Percentiles rank a stretch among this genome's conserved stretches.
phyloP scores from a whole-genome alignment of 2,797 vertebrate species.

The Passerculus sandwichensis region DNA sequence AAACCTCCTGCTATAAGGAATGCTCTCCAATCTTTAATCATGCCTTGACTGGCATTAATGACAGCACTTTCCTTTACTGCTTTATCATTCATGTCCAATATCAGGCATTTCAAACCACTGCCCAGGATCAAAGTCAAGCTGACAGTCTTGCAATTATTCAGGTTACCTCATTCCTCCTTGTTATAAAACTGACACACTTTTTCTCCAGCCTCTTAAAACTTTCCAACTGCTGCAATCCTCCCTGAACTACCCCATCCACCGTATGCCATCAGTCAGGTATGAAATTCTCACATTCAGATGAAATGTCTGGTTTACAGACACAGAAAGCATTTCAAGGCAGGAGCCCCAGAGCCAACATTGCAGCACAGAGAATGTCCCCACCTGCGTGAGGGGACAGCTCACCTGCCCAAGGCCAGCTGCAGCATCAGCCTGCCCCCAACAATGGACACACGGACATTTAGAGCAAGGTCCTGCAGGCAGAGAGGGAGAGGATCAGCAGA shows the following conservation, averaged over 20 bases:
- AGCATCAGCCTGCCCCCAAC: not conserved
- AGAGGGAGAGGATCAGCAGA: not conserved
- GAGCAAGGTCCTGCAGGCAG: not conserved
- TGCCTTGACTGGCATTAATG: slow-evolving; percentile 22
- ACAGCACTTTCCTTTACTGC: not conserved
- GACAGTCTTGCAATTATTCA: not conserved
- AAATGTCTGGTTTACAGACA: not conserved
- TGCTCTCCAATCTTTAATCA: slow-evolving; percentile 23
- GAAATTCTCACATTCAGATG: not conserved
- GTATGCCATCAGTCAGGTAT: not conserved
- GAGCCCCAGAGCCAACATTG: accelerated
- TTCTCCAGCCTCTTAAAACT: not conserved
- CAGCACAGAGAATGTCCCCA: not conserved
- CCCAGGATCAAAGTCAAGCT: slow-evolving; percentile 24
- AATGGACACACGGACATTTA: accelerated
- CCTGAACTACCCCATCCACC: not conserved
- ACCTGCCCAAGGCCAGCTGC: not conserved
- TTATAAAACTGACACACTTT: not conserved
- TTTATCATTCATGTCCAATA: slow-evolving; percentile 21
- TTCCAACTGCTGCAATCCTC: not conserved
- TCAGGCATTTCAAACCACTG: not conserved
- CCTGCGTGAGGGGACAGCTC: not conserved
- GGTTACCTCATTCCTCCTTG: not conserved
- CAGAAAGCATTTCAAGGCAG: accelerated
- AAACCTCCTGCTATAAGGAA: not conserved